phyloP scores from a whole-genome alignment of 2,888 invertebrate genomes.

The Cancer borealis region DNA sequence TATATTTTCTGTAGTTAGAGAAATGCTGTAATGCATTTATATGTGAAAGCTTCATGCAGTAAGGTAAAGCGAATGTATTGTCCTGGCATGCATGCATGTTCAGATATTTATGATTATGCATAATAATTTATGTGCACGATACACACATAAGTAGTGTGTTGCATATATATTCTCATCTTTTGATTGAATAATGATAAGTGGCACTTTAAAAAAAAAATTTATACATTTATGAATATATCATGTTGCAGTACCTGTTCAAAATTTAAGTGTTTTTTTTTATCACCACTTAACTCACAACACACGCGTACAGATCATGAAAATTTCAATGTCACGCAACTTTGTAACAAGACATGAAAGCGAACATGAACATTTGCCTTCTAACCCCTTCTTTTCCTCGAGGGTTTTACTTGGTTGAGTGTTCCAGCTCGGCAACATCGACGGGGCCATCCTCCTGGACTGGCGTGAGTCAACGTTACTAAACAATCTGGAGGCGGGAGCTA shows the following conservation, averaged over 20 bases:
- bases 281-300: background rate
- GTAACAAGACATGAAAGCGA: background rate
- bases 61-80: background rate
- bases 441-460: slow-evolving; percentile 92
- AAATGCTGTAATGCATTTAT: background rate
- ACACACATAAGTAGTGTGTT: background rate
- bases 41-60: background rate
- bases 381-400: background rate
- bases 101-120: background rate
- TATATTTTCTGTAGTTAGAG: background rate
- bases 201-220: background rate
- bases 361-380: background rate
- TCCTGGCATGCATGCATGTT: background rate
- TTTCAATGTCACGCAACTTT: background rate
- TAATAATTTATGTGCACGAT: background rate
- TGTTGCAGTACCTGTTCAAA: background rate
- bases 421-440: slow-evolving; percentile 93
- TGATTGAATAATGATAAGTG: background rate
- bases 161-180: background rate
- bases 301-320: background rate
- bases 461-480: slow-evolving; percentile 90
- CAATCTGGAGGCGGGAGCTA: slow-evolving; percentile 94
- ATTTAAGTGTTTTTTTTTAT: background rate
- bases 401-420: background rate
- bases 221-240: background rate